phyloP scores from a whole-genome alignment of 1,140 invertebrate species.

The Agraylea sexmaculata region DNA sequence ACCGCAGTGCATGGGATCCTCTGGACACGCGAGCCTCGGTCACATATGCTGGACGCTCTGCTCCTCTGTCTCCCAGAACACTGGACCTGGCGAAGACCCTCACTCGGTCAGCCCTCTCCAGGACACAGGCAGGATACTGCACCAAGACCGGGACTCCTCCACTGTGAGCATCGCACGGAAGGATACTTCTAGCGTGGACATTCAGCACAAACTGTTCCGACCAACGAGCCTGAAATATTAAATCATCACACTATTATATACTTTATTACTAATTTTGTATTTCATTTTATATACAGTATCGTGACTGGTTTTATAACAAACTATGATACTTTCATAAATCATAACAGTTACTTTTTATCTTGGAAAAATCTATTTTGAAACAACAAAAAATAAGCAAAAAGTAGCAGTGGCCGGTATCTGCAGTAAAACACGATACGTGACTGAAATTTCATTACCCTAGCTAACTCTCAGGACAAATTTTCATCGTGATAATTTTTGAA shows the following conservation, averaged over 20 bases:
- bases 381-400: no score
- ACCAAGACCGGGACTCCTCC: conserved; percentile 62
- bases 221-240: conserved; percentile 60
- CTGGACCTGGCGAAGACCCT: conserved; percentile 58
- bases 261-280: conserved; percentile 4
- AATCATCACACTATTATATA: conserved; percentile 10
- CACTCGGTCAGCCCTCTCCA: conserved; percentile 59
- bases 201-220: conserved; percentile 72
- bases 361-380: no score
- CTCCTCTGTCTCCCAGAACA: conserved; percentile 35
- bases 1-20: conserved; percentile 59
- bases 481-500: no score
- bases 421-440: no score
- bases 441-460: no score
- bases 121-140: conserved; percentile 68
- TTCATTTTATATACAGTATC: conserved; percentile 11
- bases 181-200: conserved; percentile 65
- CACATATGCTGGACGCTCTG: conserved; percentile 46
- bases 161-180: conserved; percentile 58
- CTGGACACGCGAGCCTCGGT: conserved; percentile 48
- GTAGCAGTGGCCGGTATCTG: no score
- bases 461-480: no score
- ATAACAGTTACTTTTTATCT: no score
- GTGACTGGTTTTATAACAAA: conserved; percentile 4
- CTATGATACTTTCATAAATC: conserved; percentile 3